A percentile compares a stretch with the other conserved stretches of the same genome.
Evolutionary conservation across 2,113 vertebrate species (phyloP).

Genomic region (Piprites chloris): DNA sequence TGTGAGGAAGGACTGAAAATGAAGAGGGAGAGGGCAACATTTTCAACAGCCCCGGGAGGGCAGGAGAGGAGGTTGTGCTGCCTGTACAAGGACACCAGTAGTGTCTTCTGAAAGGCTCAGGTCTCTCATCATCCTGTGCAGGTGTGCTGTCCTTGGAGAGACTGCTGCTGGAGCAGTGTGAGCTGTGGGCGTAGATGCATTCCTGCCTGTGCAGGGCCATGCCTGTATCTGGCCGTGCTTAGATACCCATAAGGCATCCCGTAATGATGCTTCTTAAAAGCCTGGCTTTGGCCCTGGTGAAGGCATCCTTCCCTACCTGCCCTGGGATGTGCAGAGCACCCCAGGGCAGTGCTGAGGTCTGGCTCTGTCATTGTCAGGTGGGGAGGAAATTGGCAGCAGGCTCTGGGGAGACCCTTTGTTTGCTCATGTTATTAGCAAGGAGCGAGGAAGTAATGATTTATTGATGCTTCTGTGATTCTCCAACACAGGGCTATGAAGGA

Average conservation of each 20-base stretch:
- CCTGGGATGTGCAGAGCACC: neutral
- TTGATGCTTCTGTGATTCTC: slow-evolving; percentile 41
- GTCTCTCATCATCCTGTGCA: neutral
- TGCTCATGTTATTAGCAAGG: neutral
- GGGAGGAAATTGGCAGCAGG: neutral
- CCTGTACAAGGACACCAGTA: neutral
- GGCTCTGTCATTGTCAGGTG: neutral
- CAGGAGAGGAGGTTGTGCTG: neutral
- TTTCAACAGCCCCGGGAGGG: fast-evolving
- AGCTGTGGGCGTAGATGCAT: fast-evolving
- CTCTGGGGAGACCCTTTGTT: slow-evolving; percentile 21
- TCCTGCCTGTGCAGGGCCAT: neutral
- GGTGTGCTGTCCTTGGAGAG: neutral
- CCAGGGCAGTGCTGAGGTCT: neutral
- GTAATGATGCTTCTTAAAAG: neutral
- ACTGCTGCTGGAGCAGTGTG: neutral
- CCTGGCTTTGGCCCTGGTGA: neutral
- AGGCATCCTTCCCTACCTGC: neutral
- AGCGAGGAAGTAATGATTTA: slow-evolving; percentile 37
- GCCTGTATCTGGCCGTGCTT: fast-evolving
- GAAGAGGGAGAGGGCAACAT: neutral
- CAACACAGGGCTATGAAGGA: neutral
- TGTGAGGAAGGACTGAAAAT: neutral
- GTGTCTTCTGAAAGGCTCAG: neutral
- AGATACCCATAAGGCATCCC: neutral